A percentile compares a stretch with the other conserved stretches of the same genome.
Conservation (phyloP, 2,113 vertebrate species). For the Psilopsiagon aurifrons region DNA sequence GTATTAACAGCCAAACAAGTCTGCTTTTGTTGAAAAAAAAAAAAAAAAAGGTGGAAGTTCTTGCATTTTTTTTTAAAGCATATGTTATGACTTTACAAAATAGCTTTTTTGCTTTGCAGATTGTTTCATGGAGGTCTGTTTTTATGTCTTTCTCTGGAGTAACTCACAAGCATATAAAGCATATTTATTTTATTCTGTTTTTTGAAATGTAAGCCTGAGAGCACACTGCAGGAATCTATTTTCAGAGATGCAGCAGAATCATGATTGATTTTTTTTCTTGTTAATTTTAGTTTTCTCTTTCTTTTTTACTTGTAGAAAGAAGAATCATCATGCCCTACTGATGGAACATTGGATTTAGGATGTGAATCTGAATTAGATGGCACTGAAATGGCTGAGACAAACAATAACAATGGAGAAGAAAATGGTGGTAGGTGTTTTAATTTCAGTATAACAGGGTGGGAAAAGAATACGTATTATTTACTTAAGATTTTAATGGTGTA, state of each 20-base stretch:
- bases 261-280: conserved; percentile 2
- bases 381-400: conserved; percentile 83
- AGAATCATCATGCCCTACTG: conserved; percentile 77
- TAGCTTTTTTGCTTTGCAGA: not conserved
- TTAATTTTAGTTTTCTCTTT: conserved; percentile 46
- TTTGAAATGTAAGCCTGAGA: conserved; percentile 43
- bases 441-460: not conserved
- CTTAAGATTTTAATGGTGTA: not conserved
- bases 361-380: conserved; percentile 84
- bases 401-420: conserved; percentile 78
- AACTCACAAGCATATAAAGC: not conserved
- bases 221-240: conserved; percentile 36
- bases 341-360: conserved; percentile 82
- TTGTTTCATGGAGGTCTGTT: not conserved
- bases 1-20: conserved; percentile 43
- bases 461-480: not conserved
- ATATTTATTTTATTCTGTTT: not conserved
- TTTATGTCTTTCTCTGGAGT: not conserved
- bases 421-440: conserved; percentile 77
- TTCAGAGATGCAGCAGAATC: conserved; percentile 15
- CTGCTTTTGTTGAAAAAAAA: conserved; percentile 7
- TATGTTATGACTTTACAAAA: not conserved
- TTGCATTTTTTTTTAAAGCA: not conserved
- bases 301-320: conserved; percentile 77
- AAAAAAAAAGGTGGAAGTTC: not conserved